These are phyloP conservation scores for Mesoligia furuncula DNA, from an alignment of 2,888 invertebrate genomes.

Conservation along the genomic window DNA sequence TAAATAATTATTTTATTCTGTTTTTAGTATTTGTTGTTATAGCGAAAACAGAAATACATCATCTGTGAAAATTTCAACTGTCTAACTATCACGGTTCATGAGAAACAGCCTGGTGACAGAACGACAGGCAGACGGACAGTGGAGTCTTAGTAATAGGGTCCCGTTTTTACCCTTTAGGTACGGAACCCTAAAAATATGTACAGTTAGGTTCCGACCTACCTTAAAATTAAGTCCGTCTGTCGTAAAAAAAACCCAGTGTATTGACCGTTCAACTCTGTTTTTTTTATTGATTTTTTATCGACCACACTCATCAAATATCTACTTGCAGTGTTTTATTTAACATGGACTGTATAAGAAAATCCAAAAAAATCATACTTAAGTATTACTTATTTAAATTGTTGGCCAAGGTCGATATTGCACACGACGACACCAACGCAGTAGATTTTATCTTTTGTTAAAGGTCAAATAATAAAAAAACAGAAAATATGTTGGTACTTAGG, in stretches of 20 bases:
- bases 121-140: too few relatives aligned
- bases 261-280: neutral
- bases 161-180: too few relatives aligned
- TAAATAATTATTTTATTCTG: too few relatives aligned
- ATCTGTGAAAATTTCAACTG: too few relatives aligned
- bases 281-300: neutral
- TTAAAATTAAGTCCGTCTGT: neutral
- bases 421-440: neutral
- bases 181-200: neutral
- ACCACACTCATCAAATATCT: slow-evolving; percentile 40
- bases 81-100: too few relatives aligned
- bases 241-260: neutral
- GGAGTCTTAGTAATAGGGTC: too few relatives aligned
- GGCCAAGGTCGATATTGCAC: neutral
- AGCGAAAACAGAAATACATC: too few relatives aligned
- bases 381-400: neutral
- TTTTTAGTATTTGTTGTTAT: too few relatives aligned
- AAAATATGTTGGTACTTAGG: neutral
- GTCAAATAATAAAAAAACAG: neutral
- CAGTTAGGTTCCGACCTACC: neutral
- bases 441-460: neutral
- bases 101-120: too few relatives aligned
- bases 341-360: neutral
- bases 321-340: slow-evolving; percentile 27
- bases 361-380: neutral